phyloP scores from a whole-genome alignment of 2,113 vertebrate species.

The Cavia porcellus region DNA sequence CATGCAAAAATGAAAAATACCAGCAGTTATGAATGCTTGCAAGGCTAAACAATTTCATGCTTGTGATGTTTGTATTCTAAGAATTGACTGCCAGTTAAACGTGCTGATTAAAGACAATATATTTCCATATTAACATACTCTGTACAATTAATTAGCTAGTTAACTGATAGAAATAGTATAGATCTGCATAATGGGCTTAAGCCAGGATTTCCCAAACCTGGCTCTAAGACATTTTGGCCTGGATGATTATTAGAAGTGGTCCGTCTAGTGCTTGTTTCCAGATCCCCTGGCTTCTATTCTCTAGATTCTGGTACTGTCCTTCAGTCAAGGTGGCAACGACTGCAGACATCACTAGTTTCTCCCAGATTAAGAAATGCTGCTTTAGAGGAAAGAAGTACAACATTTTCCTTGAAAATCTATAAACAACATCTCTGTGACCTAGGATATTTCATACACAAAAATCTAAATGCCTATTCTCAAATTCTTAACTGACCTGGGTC shows the following conservation, averaged over 20 bases:
- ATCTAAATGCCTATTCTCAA: not conserved
- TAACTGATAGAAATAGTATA: not conserved
- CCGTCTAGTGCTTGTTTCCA: not conserved
- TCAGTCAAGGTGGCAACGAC: not conserved
- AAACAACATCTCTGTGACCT: no score
- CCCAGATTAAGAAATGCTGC: not conserved
- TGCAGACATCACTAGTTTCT: not conserved
- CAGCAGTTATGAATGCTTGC: no score
- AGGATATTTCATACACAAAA: not conserved
- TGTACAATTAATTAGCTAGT: not conserved
- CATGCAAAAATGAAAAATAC: not conserved
- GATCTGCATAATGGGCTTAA: not conserved
- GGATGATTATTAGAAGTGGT: rapidly evolving
- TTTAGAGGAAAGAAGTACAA: not conserved
- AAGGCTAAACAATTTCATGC: no score
- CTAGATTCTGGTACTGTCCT: not conserved
- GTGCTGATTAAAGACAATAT: not conserved
- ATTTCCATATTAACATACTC: not conserved
- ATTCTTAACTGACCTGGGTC: not conserved
- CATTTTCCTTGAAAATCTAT: not conserved
- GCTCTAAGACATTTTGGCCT: rapidly evolving
- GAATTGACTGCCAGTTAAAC: no score
- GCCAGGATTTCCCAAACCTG: not conserved
- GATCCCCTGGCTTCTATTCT: not conserved
- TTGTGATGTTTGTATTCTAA: no score